Conservation (phyloP, 2,888 invertebrate species). For the Invenusta paracnida region DNA sequence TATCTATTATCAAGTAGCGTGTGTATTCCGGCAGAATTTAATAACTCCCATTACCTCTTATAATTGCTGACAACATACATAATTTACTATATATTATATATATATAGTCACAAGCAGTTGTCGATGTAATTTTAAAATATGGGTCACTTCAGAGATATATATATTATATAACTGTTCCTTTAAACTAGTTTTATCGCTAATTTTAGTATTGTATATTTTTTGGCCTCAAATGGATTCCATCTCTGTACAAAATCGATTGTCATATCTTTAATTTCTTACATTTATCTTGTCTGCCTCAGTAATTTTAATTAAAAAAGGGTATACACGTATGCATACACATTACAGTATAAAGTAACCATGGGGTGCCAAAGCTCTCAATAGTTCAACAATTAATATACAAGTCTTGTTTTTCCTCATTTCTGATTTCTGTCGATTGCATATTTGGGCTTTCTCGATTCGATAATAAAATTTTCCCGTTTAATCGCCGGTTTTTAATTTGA, state of each 20-base stretch:
- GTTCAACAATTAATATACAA: conserved; percentile 27
- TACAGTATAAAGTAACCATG: background rate
- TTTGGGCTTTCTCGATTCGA: background rate
- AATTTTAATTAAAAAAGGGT: conserved; percentile 13
- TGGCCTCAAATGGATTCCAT: background rate
- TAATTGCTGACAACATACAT: background rate
- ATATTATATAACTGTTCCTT: background rate
- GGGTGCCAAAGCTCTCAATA: conserved; percentile 21
- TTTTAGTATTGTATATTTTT: background rate
- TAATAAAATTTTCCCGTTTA: background rate
- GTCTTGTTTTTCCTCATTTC: background rate
- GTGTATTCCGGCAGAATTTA: background rate
- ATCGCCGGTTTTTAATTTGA: background rate
- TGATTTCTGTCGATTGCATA: background rate
- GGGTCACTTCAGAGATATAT: background rate
- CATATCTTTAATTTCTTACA: background rate
- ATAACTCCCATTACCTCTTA: background rate
- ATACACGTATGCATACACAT: background rate
- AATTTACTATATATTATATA: too few species aligned
- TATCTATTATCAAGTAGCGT: background rate
- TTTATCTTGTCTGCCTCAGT: background rate
- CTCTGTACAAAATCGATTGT: background rate
- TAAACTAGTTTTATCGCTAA: background rate
- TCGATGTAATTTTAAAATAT: conserved; percentile 9
- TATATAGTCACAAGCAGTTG: background rate